phyloP scores from a whole-genome alignment of 2,113 vertebrate species.

The Callocephalon fimbriatum region DNA sequence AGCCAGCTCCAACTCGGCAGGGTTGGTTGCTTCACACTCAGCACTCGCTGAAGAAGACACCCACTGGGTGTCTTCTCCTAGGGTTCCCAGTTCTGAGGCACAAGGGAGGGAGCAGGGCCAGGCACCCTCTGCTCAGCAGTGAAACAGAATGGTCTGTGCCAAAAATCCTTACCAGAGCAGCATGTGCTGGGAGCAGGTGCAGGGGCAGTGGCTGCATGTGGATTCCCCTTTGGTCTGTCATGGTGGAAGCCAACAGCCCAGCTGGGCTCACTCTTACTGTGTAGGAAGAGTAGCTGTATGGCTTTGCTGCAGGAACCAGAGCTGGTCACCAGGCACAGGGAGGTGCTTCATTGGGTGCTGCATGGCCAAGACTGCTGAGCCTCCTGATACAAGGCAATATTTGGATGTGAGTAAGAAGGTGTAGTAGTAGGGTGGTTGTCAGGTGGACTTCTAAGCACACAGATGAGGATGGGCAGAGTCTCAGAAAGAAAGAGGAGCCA shows the following conservation, averaged over 20 bases:
- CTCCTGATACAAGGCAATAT: background rate
- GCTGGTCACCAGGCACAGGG: background rate
- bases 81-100: background rate
- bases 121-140: fast-evolving
- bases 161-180: background rate
- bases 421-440: fast-evolving
- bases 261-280: fast-evolving
- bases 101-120: background rate
- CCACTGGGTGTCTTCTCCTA: background rate
- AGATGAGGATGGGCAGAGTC: background rate
- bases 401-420: background rate
- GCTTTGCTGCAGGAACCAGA: background rate
- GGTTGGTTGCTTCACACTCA: background rate
- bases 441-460: too few relatives aligned
- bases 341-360: fast-evolving
- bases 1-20: background rate
- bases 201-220: fast-evolving
- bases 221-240: background rate
- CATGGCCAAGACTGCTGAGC: fast-evolving
- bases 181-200: background rate
- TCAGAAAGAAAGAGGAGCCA: background rate
- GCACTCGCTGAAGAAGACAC: background rate
- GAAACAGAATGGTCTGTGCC: background rate
- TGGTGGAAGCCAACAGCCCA: background rate
- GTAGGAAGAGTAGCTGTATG: background rate